Base-by-base conservation (phyloP, 2,888 invertebrate genomes). In the Aphidius colemani region DNA sequence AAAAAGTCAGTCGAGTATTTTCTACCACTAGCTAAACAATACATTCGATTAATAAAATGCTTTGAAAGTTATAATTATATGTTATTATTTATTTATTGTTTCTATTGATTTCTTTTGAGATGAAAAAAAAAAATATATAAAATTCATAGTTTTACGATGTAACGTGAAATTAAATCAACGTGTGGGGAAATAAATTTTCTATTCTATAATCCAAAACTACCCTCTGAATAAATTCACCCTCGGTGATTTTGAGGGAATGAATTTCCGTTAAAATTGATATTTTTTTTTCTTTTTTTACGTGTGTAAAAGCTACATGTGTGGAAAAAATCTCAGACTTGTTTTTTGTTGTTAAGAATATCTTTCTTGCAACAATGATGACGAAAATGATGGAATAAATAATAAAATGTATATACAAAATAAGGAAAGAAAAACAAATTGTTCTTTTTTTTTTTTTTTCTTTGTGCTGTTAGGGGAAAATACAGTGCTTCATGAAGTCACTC, bases 251-350 rank as follows among this genome's bases (percentile, higher is more conserved):
- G 30, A 58, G 51, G 44, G 50, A 11, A 44, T 44, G 49, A 59
- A 59, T 61, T 64, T 56, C 45, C 56, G 45, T 53, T 55, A 55
- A 7, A 40, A 2, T 39, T 53, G 40, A n/a, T n/a, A n/a, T n/a
- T n/a, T n/a, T n/a, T 30, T 39, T 39, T 46, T 30, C 7, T 57
- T 39, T 46, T 57, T 57, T 30, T 30, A 9, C 46, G 9, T 18
- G 13, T 18, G 13, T 18, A 50, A 43, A 13, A 50, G 9, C 5
- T 5, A 11, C 51, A 43, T 59, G 59, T 58, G 55, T 64, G 55
- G 55, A 49, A 10, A 64, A 59, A 64, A 65, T 65, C 57, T 57
- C 9, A 40, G 44, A 61, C 18, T 45, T 13, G n/a, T 53, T 51
- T 40, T 18, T 1, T 18, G 13, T 18, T 18, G 13, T 18, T 18